These are phyloP conservation scores for Rhizoglyphus robini DNA, from an alignment of 1,140 invertebrate genomes.

Conservation along the genomic window DNA sequence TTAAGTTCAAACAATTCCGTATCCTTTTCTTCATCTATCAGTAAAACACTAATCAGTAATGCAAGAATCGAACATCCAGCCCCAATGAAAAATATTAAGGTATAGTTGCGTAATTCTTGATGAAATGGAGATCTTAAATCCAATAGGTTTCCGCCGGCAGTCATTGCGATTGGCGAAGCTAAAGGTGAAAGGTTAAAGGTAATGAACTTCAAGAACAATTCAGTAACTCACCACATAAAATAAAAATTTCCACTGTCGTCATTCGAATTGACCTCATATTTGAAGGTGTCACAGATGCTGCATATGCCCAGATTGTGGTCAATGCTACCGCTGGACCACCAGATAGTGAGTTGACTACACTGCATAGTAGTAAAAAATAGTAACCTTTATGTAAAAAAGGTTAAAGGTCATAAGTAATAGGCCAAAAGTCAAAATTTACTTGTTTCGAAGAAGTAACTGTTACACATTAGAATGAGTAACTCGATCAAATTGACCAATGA, in stretches of 20 bases:
- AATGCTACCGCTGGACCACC: not conserved
- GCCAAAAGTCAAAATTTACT: no score
- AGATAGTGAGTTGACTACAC: not conserved
- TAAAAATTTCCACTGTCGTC: not conserved
- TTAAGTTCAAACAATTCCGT: not conserved
- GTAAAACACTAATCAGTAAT: not conserved
- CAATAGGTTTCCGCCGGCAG: constrained; percentile 7
- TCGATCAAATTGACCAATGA: not conserved
- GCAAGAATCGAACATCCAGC: not conserved
- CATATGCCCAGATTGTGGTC: constrained; percentile 11
- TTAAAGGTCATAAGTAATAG: not conserved
- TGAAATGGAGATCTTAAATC: not conserved
- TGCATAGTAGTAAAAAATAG: not conserved
- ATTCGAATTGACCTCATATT: constrained; percentile 15
- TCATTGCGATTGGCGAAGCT: constrained; percentile 9
- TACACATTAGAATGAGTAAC: not conserved
- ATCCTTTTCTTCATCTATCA: constrained; percentile 13
- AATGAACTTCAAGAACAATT: not conserved
- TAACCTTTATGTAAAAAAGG: not conserved
- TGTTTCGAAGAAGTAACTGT: constrained; percentile 6
- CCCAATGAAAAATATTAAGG: constrained; percentile 6
- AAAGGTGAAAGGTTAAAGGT: not conserved
- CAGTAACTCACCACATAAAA: not conserved
- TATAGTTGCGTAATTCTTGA: constrained; percentile 13
- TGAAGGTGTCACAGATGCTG: not conserved